Conservation (phyloP, 2,113 vertebrate genomes). For the Suncus etruscus region DNA sequence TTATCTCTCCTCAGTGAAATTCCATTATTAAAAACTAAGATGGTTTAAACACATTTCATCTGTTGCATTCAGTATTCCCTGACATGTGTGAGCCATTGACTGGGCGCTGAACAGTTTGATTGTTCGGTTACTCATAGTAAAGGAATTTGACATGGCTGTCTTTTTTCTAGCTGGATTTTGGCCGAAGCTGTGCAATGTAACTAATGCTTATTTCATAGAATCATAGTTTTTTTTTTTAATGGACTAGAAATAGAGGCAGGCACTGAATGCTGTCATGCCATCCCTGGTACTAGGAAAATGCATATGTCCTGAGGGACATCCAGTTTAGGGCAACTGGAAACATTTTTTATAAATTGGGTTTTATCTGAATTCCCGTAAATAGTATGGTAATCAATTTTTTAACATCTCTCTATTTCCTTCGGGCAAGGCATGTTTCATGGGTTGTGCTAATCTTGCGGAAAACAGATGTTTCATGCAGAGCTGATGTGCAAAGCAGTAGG, state of each 20-base stretch:
- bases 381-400: conserved; percentile 65
- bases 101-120: conserved; percentile 49
- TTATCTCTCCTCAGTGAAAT: conserved; percentile 9
- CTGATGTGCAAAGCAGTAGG: conserved; percentile 54
- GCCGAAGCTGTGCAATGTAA: conserved; percentile 13
- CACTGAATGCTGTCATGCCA: conserved; percentile 13
- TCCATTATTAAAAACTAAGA: conserved; percentile 30
- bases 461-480: conserved; percentile 76
- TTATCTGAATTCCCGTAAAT: conserved; percentile 74
- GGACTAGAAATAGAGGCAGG: conserved; percentile 15
- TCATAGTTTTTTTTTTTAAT: not conserved
- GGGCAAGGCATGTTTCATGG: conserved; percentile 52
- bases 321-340: conserved; percentile 18
- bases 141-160: conserved; percentile 55
- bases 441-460: conserved; percentile 69
- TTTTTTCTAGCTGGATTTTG: conserved; percentile 66
- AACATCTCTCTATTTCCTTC: conserved; percentile 60
- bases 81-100: conserved; percentile 41
- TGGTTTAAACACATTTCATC: conserved; percentile 62
- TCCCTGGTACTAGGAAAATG: conserved; percentile 39
- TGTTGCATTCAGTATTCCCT: conserved; percentile 48
- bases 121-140: conserved; percentile 63
- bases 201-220: conserved; percentile 22
- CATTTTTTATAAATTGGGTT: conserved; percentile 56
- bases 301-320: conserved; percentile 17